Evolutionary conservation across 1,140 invertebrate species (phyloP), one percentile per base, ranked within the genome.

Genomic region (Triops longicaudatus): DNA sequence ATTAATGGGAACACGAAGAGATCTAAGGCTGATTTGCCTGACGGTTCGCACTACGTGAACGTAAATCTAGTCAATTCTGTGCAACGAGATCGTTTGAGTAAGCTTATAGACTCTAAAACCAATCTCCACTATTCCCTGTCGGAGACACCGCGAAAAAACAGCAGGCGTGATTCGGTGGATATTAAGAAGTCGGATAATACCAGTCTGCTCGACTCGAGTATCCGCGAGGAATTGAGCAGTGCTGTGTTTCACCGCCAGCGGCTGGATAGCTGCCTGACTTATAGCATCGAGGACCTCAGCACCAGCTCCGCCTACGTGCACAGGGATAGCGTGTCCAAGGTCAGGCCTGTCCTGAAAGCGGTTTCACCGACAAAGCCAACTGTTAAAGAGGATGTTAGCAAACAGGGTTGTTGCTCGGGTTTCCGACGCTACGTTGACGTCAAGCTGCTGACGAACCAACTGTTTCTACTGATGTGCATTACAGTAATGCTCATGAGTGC

Each of bases 401-500:
- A 63, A 63, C n/a, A 17, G 10, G 26, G 26, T 22, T 63, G 50
- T 22, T 63, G 50, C 22, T 26, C 31, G 37, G 17, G 73, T 17
- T 63, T 73, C 6, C 83, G 85, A 22, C 73, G n/a, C 78, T 91
- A 91, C 80, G 83, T 91, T 50, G 90, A 92, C 80, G 84, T 91
- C 1, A 88, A 87, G 0, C 83, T 92, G 4, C 83, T 91, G n/a
- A 88, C 88, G 79, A 89, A 90, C 72, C 87, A 88, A 73, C 87
- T 88, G n/a, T 92, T 92, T 79, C 87, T 91, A 41, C 84, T 91
- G 78, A 88, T 92, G 83, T 90, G 90, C 77, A 84, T 89, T 1
- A 91, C 90, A 7, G 91, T 92, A 11, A 90, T 88, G 7, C 84
- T 91, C 1, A 91, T 92, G 89, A 91, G 90, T 0, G 89, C 90